Percentiles rank a stretch among this genome's conserved stretches.
phyloP scores from a whole-genome alignment of 2,797 vertebrate genomes.

The Sebastiscus albofasciatus region DNA sequence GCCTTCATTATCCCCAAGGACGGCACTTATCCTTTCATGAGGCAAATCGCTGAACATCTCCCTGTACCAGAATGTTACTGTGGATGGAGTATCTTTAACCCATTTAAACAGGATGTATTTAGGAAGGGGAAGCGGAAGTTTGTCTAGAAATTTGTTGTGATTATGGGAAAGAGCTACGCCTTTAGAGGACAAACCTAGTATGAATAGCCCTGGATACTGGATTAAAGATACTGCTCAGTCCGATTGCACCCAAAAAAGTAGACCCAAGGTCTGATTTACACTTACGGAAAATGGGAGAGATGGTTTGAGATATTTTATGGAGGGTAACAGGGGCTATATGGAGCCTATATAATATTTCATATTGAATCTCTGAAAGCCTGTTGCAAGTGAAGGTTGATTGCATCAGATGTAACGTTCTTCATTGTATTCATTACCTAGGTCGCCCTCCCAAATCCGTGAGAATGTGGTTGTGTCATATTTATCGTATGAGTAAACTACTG shows the following conservation, averaged over 20 bases:
- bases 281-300: not conserved
- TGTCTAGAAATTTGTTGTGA: not conserved
- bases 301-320: not conserved
- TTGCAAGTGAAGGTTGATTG: not conserved
- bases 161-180: not conserved
- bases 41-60: not conserved
- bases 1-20: not conserved
- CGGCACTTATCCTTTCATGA: not conserved
- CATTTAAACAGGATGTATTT: not conserved
- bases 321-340: not conserved
- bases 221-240: not conserved
- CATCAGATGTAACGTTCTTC: not conserved
- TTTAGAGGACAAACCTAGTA: not conserved
- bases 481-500: not conserved
- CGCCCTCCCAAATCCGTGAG: not conserved
- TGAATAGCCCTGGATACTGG: not conserved
- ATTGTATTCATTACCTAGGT: not conserved
- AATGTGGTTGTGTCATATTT: not conserved
- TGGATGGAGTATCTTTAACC: not conserved
- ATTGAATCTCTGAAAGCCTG: not conserved
- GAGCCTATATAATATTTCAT: not conserved
- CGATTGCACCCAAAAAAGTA: not conserved
- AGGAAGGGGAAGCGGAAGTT: not conserved
- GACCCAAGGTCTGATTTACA: not conserved
- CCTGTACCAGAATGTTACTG: not conserved